Evolutionary conservation across 2,113 vertebrate species (phyloP), one percentile per base, ranked within the genome.

Genomic region (Pteruthius melanotis): DNA sequence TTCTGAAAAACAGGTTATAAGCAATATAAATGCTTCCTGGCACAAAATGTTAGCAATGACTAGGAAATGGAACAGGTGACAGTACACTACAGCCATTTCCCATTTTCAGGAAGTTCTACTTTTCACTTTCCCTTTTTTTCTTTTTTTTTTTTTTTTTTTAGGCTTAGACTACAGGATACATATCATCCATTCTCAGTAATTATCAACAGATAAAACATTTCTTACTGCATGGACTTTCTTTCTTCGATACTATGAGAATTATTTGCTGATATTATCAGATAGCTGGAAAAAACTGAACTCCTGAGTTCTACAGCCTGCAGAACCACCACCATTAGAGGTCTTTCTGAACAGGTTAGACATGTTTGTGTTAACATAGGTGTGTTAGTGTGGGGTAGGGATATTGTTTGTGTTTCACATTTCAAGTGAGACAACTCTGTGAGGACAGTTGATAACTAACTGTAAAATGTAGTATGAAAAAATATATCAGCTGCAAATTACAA

Each of bases 291-390:
- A 57, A 27, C 13, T 64, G 22, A 86, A 35, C 12, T 42, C 42
- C 9, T 6, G 74, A 40, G 4, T 45, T 87, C 33, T 45, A 31
- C 17, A 70, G n/a, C 2, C n/a, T 59, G 10, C 20, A 40, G 37
- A 83, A 54, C 7, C 13, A 47, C 12, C 13, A 52, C 18, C 24
- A 26, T 7, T 47, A 72, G 19, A 39, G 6, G 6, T 28, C 13
- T 59, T 83, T 64, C 68, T 24, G 12, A 72, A 52, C 1, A 72
- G 26, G 12, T 45, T 60, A 50, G 26, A 57, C 3, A 28, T 0
- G 0, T 19, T 44, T 40, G 10, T 26, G 9, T 12, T 54, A 21
- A 17, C 33, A 15, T 2, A 11, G 2, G 6, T 13, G 8, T 27
- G 20, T n/a, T 49, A 31, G 17, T 17, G 16, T 45, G 28, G 72